phyloP scores from a whole-genome alignment of 37 sponge, comb jelly and placozoan species.

The Crambe crambe region DNA sequence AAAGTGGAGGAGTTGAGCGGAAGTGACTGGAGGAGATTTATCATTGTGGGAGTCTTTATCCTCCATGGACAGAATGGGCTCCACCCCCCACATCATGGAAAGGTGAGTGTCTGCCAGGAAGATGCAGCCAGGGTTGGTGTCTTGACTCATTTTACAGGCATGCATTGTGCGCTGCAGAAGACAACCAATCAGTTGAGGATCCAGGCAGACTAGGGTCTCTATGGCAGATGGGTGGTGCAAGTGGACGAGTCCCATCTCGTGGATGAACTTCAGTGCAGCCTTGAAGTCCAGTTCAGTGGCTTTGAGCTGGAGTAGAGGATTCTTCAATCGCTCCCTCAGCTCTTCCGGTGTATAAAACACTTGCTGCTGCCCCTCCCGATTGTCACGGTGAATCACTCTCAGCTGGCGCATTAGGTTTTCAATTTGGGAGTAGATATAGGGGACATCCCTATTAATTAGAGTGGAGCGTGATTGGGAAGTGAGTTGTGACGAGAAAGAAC shows the following conservation, averaged over 20 bases:
- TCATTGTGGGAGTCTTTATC: background rate
- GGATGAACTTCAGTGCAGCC: slow-evolving; percentile 49
- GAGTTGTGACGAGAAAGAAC: background rate
- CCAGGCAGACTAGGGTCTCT: slow-evolving; percentile 21
- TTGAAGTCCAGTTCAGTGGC: slow-evolving; percentile 25
- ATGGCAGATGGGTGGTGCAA: slow-evolving; percentile 5
- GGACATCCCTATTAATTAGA: slow-evolving; percentile 41
- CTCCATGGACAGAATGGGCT: slow-evolving; percentile 19
- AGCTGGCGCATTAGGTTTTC: slow-evolving; percentile 30
- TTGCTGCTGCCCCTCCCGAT: slow-evolving; percentile 27
- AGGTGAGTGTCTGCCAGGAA: slow-evolving; percentile 44
- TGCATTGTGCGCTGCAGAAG: slow-evolving; percentile 37
- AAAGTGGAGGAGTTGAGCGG: slow-evolving; percentile 35
- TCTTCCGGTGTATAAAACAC: slow-evolving; percentile 37
- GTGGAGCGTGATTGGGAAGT: background rate
- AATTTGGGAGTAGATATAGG: slow-evolving; percentile 32
- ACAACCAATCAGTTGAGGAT: slow-evolving; percentile 53
- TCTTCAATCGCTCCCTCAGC: slow-evolving; percentile 17
- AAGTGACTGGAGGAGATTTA: slow-evolving; percentile 1
- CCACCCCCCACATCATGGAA: slow-evolving; percentile 56
- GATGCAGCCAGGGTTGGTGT: background rate
- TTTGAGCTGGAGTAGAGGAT: slow-evolving; percentile 1
- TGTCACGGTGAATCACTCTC: slow-evolving; percentile 2
- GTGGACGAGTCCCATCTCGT: slow-evolving; percentile 40
- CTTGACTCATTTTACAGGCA: background rate